These are phyloP conservation scores for Plebejus melissa DNA, from an alignment of 2,888 invertebrate species.

Conservation along the genomic window DNA sequence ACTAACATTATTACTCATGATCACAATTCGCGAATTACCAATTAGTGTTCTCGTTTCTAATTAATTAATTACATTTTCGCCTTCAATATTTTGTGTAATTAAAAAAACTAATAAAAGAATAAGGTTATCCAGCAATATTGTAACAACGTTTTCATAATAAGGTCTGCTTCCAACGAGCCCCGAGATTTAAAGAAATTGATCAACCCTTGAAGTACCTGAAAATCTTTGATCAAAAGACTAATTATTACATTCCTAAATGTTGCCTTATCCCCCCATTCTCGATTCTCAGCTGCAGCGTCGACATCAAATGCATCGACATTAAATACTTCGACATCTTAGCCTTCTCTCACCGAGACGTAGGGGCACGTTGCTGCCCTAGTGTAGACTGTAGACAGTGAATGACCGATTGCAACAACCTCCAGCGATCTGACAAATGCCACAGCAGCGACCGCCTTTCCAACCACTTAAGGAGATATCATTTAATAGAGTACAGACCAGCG, in stretches of 20 bases:
- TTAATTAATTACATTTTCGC: no score
- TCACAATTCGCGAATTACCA: conserved; percentile 38
- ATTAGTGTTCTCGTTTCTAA: conserved; percentile 41
- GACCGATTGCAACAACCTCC: conserved; percentile 43
- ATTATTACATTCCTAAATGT: not conserved
- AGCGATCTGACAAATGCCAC: conserved; percentile 38
- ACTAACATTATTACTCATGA: no score
- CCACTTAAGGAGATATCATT: conserved; percentile 30
- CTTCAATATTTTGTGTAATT: not conserved
- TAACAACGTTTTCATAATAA: no score
- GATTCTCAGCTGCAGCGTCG: not conserved
- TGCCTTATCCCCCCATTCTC: not conserved
- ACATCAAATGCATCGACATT: conserved; percentile 29
- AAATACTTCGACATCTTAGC: conserved; percentile 14
- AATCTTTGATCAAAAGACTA: no score
- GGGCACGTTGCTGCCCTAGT: conserved; percentile 15
- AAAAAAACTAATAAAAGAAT: no score
- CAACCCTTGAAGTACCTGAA: no score
- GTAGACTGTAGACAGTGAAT: conserved; percentile 43
- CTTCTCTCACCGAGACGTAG: conserved; percentile 2
- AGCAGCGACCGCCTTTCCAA: conserved; percentile 39
- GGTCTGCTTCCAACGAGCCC: no score
- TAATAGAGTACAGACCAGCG: not conserved
- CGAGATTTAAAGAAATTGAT: no score
- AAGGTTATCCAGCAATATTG: no score